These are phyloP conservation scores for Odocoileus virginianus DNA, from an alignment of 2,113 vertebrate species.

Conservation along the genomic window DNA sequence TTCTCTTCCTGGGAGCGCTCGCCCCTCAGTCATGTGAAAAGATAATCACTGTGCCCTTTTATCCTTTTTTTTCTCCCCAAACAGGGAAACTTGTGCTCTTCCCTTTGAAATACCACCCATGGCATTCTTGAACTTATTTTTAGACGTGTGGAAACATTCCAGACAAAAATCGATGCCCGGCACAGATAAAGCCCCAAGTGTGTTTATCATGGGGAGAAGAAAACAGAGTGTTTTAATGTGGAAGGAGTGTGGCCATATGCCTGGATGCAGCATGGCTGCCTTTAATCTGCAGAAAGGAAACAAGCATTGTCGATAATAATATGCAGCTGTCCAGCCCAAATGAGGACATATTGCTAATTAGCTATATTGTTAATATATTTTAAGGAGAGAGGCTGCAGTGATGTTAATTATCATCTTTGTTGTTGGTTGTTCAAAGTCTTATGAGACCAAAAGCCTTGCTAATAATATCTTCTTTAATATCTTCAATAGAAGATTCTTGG, in stretches of 20 bases:
- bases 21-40: slow-evolving; percentile 42
- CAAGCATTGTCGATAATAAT: slow-evolving; percentile 74
- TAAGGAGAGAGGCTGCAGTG: slow-evolving; percentile 65
- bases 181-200: slow-evolving; percentile 51
- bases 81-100: slow-evolving; percentile 41
- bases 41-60: slow-evolving; percentile 58
- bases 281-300: slow-evolving; percentile 73
- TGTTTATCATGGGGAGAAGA: slow-evolving; percentile 55
- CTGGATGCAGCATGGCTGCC: slow-evolving; percentile 56
- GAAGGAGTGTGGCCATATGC: slow-evolving; percentile 48
- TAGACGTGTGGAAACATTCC: slow-evolving; percentile 63
- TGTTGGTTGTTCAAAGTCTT: slow-evolving; percentile 74
- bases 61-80: slow-evolving; percentile 54
- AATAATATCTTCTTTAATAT: slow-evolving; percentile 78
- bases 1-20: not conserved
- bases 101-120: slow-evolving; percentile 64
- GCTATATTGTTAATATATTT: slow-evolving; percentile 73
- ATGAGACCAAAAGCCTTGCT: slow-evolving; percentile 68
- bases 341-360: slow-evolving; percentile 74
- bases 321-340: slow-evolving; percentile 72
- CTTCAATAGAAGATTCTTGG: slow-evolving; percentile 64
- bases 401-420: slow-evolving; percentile 70
- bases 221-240: slow-evolving; percentile 55
- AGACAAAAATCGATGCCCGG: slow-evolving; percentile 68
- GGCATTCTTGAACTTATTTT: slow-evolving; percentile 70